Evolutionary conservation across 2,797 vertebrate genomes (phyloP).

Genomic region (Crenuchus spilurus): DNA sequence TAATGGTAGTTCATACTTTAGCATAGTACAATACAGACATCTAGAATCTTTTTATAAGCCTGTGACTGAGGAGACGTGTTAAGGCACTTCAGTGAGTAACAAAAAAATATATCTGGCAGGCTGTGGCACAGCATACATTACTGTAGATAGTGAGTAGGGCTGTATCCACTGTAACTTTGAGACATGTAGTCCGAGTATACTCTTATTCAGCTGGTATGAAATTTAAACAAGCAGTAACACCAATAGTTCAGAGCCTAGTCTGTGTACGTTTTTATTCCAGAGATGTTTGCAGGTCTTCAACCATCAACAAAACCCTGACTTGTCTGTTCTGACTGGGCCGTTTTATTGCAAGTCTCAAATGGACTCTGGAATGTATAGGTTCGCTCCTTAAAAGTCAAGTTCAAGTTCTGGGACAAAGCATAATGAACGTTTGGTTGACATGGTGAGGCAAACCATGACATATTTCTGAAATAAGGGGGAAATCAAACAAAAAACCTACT

Average conservation of each 20-base stretch:
- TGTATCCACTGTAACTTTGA: not conserved
- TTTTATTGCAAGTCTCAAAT: slow-evolving; percentile 37
- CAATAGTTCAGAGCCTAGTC: not conserved
- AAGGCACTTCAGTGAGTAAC: slow-evolving; percentile 78
- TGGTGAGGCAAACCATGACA: slow-evolving; percentile 41
- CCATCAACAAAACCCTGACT: not conserved
- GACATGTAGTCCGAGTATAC: not conserved
- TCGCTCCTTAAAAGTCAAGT: not conserved
- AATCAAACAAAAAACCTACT: not conserved
- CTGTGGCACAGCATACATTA: slow-evolving; percentile 21
- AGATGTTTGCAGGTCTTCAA: slow-evolving; percentile 6
- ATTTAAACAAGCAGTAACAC: not conserved
- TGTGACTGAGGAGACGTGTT: slow-evolving; percentile 48
- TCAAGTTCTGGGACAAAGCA: slow-evolving; percentile 65
- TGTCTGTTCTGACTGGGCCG: not conserved
- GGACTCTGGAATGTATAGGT: slow-evolving; percentile 46
- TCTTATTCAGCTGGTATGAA: not conserved
- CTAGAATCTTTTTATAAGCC: not conserved
- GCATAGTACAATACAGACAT: slow-evolving; percentile 6
- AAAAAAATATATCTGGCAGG: slow-evolving; percentile 34
- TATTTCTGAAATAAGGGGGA: slow-evolving; percentile 54
- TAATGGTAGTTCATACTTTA: not conserved
- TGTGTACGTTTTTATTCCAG: not conserved
- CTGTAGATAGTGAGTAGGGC: slow-evolving; percentile 4
- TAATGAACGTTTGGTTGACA: slow-evolving; percentile 36